Conservation (phyloP, 2,888 invertebrate species). For the Neoitamus cyanurus region DNA sequence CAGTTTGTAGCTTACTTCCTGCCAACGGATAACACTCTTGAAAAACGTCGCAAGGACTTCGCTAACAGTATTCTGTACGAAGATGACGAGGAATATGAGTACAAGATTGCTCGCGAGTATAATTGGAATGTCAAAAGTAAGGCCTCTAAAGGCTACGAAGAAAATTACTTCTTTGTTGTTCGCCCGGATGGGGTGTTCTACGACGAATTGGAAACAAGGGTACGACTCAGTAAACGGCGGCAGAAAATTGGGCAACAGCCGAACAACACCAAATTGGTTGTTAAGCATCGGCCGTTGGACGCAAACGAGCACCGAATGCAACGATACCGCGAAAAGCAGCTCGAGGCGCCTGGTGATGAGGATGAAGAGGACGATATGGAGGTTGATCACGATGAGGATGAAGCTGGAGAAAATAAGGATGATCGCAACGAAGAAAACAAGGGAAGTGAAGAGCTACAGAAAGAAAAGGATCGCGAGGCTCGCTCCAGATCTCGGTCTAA, state of each 20-base stretch:
- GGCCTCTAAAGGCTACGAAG: conserved; percentile 93
- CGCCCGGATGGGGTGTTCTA: conserved; percentile 92
- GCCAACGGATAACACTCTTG: conserved; percentile 91
- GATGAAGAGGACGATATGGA: conserved; percentile 75
- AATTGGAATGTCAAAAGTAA: conserved; percentile 99
- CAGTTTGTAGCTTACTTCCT: conserved; percentile 99
- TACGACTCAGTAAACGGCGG: conserved; percentile 91
- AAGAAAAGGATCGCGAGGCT: conserved; percentile 57
- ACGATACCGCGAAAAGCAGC: conserved; percentile 83
- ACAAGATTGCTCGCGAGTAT: conserved; percentile 97
- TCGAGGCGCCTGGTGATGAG: conserved; percentile 84
- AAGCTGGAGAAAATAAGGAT: conserved; percentile 57
- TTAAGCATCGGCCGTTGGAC: conserved; percentile 88
- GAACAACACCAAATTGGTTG: conserved; percentile 74
- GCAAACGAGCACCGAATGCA: conserved; percentile 89
- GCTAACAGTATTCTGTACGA: conserved; percentile 80
- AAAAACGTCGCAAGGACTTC: conserved; percentile 87
- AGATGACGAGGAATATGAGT: conserved; percentile 94
- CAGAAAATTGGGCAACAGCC: conserved; percentile 77
- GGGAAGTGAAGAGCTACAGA: conserved; percentile 55
- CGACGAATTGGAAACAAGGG: conserved; percentile 95
- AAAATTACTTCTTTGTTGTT: conserved; percentile 96
- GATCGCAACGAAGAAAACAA: conserved; percentile 33
- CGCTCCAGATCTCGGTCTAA: conserved; percentile 45
- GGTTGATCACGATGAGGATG: conserved; percentile 65